Evolutionary conservation across 1,140 invertebrate genomes (phyloP).

Genomic region (Charaxes varanes): DNA sequence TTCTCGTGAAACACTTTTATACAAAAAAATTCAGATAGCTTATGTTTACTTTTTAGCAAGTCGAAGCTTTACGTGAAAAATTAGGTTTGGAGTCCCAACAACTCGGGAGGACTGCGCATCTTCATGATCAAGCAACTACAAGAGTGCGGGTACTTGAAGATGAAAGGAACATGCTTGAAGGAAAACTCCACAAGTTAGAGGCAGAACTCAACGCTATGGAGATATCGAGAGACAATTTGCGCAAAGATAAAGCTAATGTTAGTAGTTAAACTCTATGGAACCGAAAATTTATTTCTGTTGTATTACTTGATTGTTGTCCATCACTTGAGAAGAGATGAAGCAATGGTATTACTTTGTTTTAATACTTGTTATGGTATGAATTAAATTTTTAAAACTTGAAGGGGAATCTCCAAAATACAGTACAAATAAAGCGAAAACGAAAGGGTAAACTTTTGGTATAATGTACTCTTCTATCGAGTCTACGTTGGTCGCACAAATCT

Average conservation of each 20-base stretch:
- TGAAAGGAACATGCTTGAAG: constrained; percentile 79
- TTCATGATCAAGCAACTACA: constrained; percentile 77
- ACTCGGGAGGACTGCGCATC: constrained; percentile 77
- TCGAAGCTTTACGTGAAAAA: constrained; percentile 82
- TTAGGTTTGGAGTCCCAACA: constrained; percentile 77
- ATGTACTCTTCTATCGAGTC: no score
- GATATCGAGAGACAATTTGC: constrained; percentile 77
- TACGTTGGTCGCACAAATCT: no score
- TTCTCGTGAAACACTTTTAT: no score
- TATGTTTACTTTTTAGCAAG: constrained; percentile 73
- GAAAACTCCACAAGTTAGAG: constrained; percentile 82
- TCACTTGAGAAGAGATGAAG: no score
- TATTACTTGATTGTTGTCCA: no score
- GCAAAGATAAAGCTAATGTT: constrained; percentile 80
- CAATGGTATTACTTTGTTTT: no score
- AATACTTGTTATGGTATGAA: no score
- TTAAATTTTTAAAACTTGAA: no score
- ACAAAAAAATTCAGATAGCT: no score
- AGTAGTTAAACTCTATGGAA: constrained; percentile 21
- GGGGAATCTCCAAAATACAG: no score
- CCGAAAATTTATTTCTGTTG: not conserved
- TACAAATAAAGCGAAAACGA: no score
- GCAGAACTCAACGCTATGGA: constrained; percentile 80
- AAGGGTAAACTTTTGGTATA: no score
- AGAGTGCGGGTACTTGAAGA: constrained; percentile 80